Conservation (phyloP, 1,140 invertebrate genomes). For the Rhopalosiphum maidis region DNA sequence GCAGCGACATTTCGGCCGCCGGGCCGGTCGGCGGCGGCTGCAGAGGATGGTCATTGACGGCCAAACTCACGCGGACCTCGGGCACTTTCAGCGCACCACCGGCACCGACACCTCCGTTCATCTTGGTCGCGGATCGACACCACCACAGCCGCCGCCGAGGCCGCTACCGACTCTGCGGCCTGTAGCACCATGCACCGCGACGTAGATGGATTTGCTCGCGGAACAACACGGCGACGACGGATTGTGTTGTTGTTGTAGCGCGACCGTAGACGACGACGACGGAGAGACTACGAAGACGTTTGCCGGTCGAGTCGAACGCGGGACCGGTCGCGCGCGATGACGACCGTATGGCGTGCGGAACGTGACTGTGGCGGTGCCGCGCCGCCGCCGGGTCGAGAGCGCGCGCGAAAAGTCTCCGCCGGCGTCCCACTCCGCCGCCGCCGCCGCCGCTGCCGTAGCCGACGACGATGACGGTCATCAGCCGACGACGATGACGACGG, state of each 20-base stretch:
- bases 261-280: not conserved
- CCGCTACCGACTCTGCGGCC: not conserved
- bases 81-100: slow-evolving; percentile 15
- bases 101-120: not conserved
- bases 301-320: not conserved
- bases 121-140: not conserved
- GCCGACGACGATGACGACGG: not conserved
- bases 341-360: slow-evolving; percentile 13
- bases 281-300: not conserved
- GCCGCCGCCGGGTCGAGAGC: slow-evolving; percentile 9
- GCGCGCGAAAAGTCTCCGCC: slow-evolving; percentile 35
- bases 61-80: slow-evolving; percentile 38
- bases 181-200: not conserved
- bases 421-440: not conserved
- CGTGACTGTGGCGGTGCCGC: not conserved
- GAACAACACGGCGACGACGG: not conserved
- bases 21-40: not conserved
- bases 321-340: slow-evolving; percentile 10
- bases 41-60: not conserved
- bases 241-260: no score
- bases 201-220: not conserved
- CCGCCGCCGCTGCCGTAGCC: not conserved
- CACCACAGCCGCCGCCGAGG: not conserved
- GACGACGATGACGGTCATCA: not conserved
- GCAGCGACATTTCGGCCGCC: not conserved